Evolutionary conservation across 1,140 invertebrate species (phyloP), one percentile per base, ranked within the genome.

Genomic region (Drosophila santomea): DNA sequence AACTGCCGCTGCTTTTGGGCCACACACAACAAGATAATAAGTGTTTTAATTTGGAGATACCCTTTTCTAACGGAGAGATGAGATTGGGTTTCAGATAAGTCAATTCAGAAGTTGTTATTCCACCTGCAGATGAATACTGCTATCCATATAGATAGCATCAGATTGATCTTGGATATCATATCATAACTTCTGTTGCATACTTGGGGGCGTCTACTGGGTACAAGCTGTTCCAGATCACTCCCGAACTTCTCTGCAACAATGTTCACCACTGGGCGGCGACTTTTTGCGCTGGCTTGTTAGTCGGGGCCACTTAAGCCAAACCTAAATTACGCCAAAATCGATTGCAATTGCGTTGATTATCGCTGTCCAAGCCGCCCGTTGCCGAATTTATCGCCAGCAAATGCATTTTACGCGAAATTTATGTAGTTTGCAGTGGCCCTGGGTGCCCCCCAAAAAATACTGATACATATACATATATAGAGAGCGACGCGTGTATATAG

Each of bases 331-430:
- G 80, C 80, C 84, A 89, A 88, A 88, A 88, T 88, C 84, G 84
- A 89, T 88, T 83, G 84, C 85, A 88, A 88, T 83, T 89, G 84
- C 84, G 84, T 88, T 88, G 84, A 88, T 89, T 88, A 89, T 88
- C 84, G 84, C 79, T 75, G 78, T 59, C 62, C 62, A 47, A 51
- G 74, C 58, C 64, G 76, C 59, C 75, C 60, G 77, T 81, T 86
- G 82, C 82, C 82, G 68, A 89, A 86, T 88, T 88, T 88, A 89
- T 89, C 84, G 84, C 56, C 64, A 52, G 80, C 84, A 77, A 84
- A 88, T 88, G 83, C 83, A 88, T 88, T 88, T 88, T 73, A 83
- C 84, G 84, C 84, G 84, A 84, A 84, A 88, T 88, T 88, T 88
- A 88, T 88, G 84, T 88, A 88, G 76, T 88, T 88, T 84, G 39